Percentiles rank a stretch among this genome's conserved stretches.
These are phyloP conservation scores for Sturnus vulgaris DNA, from an alignment of 2,113 vertebrate genomes.

Conservation along the genomic window DNA sequence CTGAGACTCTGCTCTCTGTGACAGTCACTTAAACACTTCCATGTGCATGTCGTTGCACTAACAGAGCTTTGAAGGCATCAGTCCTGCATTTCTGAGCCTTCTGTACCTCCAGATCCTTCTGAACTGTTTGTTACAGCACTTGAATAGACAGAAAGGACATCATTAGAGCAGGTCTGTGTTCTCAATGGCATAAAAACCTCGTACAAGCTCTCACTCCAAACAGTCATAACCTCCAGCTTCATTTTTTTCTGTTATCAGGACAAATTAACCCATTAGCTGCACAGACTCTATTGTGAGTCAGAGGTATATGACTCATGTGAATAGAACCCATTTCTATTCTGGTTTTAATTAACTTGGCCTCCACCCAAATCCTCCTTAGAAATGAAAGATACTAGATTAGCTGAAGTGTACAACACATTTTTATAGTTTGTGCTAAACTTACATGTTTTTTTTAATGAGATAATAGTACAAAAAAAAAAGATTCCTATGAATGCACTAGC, in stretches of 20 bases:
- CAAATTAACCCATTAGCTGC: constrained; percentile 53
- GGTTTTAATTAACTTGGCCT: constrained; percentile 49
- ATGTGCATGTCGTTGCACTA: neutral
- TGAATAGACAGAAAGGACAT: neutral
- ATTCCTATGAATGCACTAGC: neutral
- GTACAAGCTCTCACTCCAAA: neutral
- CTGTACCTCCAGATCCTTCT: neutral
- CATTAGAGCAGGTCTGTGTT: constrained; percentile 2
- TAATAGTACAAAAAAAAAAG: neutral
- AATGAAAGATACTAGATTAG: constrained; percentile 25
- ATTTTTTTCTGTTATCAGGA: neutral
- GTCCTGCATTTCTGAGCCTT: neutral
- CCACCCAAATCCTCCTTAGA: constrained; percentile 15
- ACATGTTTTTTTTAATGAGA: neutral
- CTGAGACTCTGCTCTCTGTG: neutral
- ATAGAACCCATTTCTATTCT: constrained; percentile 23
- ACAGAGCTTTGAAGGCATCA: neutral
- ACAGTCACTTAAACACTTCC: neutral
- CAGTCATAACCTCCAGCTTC: constrained; percentile 26
- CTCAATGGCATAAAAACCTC: neutral
- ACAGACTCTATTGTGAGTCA: constrained; percentile 24
- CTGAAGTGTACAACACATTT: constrained; percentile 9
- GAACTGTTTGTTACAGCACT: neutral
- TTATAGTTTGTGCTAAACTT: constrained; percentile 23
- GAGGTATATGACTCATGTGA: constrained; percentile 49